phyloP scores from a whole-genome alignment of 1,140 invertebrate genomes.

The Pomacea maculata region DNA sequence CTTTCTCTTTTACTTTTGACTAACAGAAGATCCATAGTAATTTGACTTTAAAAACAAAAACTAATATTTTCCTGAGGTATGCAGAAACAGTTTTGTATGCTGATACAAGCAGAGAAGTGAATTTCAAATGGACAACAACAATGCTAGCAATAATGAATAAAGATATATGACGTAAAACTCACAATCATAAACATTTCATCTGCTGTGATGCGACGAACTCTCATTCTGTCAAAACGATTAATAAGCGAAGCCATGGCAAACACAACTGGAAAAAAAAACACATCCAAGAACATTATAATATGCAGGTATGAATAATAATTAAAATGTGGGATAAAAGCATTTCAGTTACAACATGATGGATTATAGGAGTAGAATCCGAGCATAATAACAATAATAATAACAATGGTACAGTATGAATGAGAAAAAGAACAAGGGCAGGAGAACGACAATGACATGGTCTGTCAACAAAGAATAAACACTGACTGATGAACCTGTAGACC shows the following conservation, averaged over 20 bases:
- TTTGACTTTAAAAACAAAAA: not conserved
- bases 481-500: constrained; percentile 84
- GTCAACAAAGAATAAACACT: constrained; percentile 73
- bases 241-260: constrained; percentile 51
- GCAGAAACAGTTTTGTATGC: not conserved
- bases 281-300: no score
- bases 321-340: not conserved
- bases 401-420: not conserved
- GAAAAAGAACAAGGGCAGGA: not conserved
- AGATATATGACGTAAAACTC: constrained; percentile 20
- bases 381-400: not conserved
- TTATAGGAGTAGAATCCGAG: not conserved
- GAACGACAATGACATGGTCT: not conserved
- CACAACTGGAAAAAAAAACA: constrained; percentile 46
- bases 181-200: constrained; percentile 63
- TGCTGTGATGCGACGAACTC: constrained; percentile 24
- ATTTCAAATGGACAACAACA: not conserved
- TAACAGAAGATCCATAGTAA: not conserved
- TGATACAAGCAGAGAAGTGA: not conserved
- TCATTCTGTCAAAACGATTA: constrained; percentile 44
- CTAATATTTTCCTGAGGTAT: not conserved
- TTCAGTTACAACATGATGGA: not conserved
- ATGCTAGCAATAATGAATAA: not conserved
- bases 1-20: no score
- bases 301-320: not conserved